phyloP scores from a whole-genome alignment of 1,140 invertebrate genomes.

The Archivesica marissinica region DNA sequence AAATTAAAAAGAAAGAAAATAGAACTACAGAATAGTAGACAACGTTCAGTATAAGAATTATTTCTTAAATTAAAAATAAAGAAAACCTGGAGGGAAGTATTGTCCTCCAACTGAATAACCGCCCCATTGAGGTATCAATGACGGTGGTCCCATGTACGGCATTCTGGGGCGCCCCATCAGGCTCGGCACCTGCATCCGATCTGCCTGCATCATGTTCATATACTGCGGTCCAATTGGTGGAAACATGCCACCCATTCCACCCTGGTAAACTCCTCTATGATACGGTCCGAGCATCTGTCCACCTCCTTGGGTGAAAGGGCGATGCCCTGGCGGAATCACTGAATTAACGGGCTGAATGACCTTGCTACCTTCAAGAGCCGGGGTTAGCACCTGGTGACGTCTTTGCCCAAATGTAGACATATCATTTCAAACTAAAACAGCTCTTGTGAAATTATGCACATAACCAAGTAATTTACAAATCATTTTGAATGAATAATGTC shows the following conservation, averaged over 20 bases:
- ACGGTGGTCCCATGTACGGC: conserved; percentile 16
- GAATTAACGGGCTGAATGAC: not conserved
- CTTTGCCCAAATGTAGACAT: conserved; percentile 34
- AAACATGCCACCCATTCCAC: not conserved
- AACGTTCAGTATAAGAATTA: no score
- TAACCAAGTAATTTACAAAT: not conserved
- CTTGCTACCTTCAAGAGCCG: conserved; percentile 53
- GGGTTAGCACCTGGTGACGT: conserved; percentile 27
- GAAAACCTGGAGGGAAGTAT: conserved; percentile 50
- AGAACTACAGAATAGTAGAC: no score
- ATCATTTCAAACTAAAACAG: not conserved
- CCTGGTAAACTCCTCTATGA: not conserved
- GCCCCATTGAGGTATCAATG: conserved; percentile 45
- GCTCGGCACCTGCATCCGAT: conserved; percentile 13
- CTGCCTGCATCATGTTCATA: conserved; percentile 8
- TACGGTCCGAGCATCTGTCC: not conserved
- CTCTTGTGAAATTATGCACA: not conserved
- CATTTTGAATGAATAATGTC: not conserved
- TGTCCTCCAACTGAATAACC: conserved; percentile 36
- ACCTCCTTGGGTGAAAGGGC: not conserved
- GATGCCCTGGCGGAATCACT: not conserved
- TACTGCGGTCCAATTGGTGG: not conserved
- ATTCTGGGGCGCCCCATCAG: conserved; percentile 16
- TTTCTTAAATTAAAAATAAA: no score
- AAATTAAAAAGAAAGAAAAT: no score